Conservation (phyloP, 2,113 vertebrate species). For the Saccopteryx bilineata region DNA sequence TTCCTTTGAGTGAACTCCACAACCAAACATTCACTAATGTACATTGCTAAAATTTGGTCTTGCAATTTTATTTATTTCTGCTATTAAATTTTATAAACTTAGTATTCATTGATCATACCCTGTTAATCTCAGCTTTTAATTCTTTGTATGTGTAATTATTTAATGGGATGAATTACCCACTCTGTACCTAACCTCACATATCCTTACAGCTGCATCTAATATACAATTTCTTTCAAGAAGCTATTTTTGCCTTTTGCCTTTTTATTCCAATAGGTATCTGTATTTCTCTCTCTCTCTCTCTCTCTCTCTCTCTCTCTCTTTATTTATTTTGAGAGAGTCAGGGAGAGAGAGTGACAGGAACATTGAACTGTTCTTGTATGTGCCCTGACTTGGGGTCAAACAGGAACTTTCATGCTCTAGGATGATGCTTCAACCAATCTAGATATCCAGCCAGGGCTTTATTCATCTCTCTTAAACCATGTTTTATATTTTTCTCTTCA, state of each 20-base stretch:
- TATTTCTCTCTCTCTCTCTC: neutral
- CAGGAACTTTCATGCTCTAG: too few species aligned
- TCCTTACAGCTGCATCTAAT: neutral
- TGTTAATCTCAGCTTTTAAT: neutral
- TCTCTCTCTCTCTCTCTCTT: neutral
- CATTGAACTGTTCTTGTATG: too few species aligned
- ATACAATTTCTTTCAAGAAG: neutral
- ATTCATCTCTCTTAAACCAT: neutral
- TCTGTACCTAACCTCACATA: neutral
- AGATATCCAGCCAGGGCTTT: neutral
- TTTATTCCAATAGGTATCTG: neutral
- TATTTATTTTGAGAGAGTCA: too few species aligned
- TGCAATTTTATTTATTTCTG: constrained; percentile 10
- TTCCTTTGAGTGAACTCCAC: neutral
- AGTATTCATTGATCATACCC: neutral
- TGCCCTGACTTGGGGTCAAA: too few species aligned
- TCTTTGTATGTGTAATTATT: neutral
- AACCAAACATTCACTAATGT: neutral
- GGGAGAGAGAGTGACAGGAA: too few species aligned
- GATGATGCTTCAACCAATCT: too few species aligned
- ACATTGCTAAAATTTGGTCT: neutral
- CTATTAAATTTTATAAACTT: neutral
- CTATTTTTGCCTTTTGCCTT: neutral
- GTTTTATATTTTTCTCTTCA: neutral
- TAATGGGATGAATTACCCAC: neutral